phyloP scores from a whole-genome alignment of 2,113 vertebrate genomes.

The Hipposideros armiger region DNA sequence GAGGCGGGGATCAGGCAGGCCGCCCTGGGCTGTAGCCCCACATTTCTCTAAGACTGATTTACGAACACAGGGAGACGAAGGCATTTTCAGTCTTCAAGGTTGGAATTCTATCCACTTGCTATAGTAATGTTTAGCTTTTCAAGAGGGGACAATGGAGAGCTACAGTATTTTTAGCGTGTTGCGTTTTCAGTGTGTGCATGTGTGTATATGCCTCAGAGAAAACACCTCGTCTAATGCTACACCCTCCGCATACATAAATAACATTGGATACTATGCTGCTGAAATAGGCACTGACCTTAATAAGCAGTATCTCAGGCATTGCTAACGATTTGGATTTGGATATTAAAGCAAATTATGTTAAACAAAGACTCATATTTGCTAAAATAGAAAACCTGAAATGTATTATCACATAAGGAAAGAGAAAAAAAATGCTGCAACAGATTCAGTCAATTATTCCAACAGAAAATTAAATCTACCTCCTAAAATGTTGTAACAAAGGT shows the following conservation, averaged over 20 bases:
- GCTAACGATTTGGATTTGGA: neutral
- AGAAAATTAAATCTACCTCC: conserved; percentile 1
- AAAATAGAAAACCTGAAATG: neutral
- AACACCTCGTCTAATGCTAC: neutral
- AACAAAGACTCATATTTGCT: neutral
- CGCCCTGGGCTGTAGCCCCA: neutral
- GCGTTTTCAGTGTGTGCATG: neutral
- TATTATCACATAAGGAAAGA: neutral
- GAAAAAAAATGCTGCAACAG: neutral
- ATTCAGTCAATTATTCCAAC: neutral
- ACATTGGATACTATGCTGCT: neutral
- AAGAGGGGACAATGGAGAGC: neutral
- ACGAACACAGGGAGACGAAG: neutral
- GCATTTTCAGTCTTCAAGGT: neutral
- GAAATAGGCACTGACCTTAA: neutral
- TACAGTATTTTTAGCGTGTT: neutral
- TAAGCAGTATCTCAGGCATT: neutral
- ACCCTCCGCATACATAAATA: neutral
- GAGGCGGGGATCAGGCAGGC: neutral
- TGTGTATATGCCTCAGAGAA: neutral
- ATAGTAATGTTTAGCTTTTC: neutral
- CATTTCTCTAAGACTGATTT: neutral
- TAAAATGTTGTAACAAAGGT: neutral
- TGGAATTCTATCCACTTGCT: neutral
- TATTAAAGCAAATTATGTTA: conserved; percentile 16